Conservation (phyloP, 2,888 invertebrate genomes). For the Phanerotoma sp. region DNA sequence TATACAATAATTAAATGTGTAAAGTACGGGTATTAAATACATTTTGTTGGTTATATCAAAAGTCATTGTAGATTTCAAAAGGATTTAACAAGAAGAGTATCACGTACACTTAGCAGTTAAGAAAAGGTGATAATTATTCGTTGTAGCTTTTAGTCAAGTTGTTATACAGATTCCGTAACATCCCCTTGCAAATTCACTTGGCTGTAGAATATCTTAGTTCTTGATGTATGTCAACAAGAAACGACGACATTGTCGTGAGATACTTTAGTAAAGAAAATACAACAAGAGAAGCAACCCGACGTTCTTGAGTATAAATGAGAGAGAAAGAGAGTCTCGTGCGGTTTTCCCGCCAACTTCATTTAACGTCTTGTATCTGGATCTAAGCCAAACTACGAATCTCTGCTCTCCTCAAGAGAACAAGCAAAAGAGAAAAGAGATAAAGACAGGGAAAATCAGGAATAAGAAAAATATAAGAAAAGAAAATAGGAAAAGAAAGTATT, state of each 20-base stretch:
- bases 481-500: constrained; percentile 2
- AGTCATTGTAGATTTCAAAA: not conserved
- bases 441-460: not conserved
- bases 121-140: constrained; percentile 8
- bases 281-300: not conserved
- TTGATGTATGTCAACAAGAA: constrained; percentile 15
- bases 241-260: constrained; percentile 17
- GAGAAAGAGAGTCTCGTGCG: constrained; percentile 28
- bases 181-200: constrained; percentile 23
- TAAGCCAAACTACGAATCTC: constrained; percentile 52
- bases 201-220: constrained; percentile 17
- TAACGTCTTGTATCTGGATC: constrained; percentile 51
- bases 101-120: not conserved
- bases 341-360: constrained; percentile 56
- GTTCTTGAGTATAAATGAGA: not conserved
- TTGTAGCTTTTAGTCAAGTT: constrained; percentile 9
- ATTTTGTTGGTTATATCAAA: too few relatives aligned
- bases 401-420: constrained; percentile 28
- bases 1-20: too few relatives aligned
- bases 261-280: constrained; percentile 14
- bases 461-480: not conserved
- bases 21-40: too few relatives aligned
- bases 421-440: constrained; percentile 19
- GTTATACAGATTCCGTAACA: constrained; percentile 5
- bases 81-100: not conserved